phyloP scores from a whole-genome alignment of 2,797 vertebrate species.

The Mus spretus region DNA sequence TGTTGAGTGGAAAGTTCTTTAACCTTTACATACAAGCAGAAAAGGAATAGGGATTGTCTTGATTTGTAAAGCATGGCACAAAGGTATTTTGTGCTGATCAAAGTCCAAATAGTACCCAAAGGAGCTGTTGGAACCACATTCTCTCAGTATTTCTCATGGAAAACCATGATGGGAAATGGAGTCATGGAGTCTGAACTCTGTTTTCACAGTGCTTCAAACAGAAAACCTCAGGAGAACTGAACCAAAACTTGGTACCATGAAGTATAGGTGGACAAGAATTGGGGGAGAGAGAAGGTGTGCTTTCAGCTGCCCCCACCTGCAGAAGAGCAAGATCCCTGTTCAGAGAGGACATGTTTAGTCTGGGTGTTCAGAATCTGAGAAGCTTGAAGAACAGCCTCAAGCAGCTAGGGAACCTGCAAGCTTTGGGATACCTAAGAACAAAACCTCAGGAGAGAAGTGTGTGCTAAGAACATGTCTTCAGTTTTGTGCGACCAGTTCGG shows the following conservation, averaged over 20 bases:
- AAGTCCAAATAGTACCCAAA: conserved; percentile 3
- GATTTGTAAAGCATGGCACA: background rate
- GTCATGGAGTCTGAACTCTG: background rate
- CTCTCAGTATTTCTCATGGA: conserved; percentile 15
- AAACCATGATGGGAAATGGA: background rate
- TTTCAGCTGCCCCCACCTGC: background rate
- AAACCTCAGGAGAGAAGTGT: conserved; percentile 44
- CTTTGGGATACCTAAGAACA: conserved; percentile 2
- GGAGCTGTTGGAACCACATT: background rate
- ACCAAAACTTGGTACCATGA: background rate
- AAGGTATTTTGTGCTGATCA: background rate
- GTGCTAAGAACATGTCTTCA: background rate
- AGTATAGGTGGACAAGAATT: no score
- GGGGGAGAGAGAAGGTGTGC: background rate
- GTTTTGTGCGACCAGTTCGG: background rate
- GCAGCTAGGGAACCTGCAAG: background rate
- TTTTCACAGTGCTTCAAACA: conserved; percentile 51
- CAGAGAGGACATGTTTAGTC: background rate
- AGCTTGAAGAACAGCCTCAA: background rate
- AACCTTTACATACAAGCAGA: background rate
- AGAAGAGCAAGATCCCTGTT: background rate
- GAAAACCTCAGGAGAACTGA: conserved; percentile 15
- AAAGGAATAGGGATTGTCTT: background rate
- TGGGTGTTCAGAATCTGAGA: background rate
- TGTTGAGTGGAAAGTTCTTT: background rate